Conservation (phyloP, 1,140 invertebrate genomes). For the Philotrypesis tridentata region DNA sequence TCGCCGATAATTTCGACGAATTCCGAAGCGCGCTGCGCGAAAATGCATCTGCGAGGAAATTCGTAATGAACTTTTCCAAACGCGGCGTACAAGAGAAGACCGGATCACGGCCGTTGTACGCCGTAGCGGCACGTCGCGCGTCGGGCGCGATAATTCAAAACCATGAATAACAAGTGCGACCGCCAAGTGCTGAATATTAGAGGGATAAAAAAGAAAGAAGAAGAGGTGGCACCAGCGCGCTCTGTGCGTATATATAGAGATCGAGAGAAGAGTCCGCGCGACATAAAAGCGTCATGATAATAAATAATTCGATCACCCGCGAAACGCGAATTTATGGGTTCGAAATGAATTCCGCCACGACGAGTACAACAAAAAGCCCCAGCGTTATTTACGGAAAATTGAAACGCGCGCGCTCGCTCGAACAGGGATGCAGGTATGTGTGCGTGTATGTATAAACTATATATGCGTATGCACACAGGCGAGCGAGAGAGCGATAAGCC, state of each 20-base stretch:
- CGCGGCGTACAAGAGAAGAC: too few relatives aligned
- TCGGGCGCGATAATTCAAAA: conserved; percentile 5
- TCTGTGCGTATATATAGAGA: not conserved
- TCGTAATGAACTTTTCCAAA: not conserved
- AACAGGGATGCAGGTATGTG: not conserved
- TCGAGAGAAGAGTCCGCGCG: not conserved
- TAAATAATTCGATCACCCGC: conserved; percentile 38
- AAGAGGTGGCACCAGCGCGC: not conserved
- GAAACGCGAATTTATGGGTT: conserved; percentile 23
- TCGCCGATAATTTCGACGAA: not conserved
- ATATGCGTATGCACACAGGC: not conserved
- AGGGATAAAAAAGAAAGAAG: too few relatives aligned
- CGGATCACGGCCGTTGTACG: too few relatives aligned
- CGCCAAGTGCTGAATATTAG: conserved; percentile 17
- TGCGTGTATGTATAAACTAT: not conserved
- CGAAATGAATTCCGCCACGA: conserved; percentile 21
- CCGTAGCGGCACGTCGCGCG: too few relatives aligned
- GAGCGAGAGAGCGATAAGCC: not conserved
- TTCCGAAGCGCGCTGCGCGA: not conserved
- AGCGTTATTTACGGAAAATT: conserved; percentile 43
- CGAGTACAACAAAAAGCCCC: not conserved
- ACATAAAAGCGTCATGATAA: conserved; percentile 28
- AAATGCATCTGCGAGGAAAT: not conserved
- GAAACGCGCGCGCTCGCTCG: not conserved
- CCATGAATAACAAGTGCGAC: conserved; percentile 14